These are phyloP conservation scores for Gobionotothen gibberifrons DNA, from an alignment of 2,797 vertebrate species.

Conservation along the genomic window DNA sequence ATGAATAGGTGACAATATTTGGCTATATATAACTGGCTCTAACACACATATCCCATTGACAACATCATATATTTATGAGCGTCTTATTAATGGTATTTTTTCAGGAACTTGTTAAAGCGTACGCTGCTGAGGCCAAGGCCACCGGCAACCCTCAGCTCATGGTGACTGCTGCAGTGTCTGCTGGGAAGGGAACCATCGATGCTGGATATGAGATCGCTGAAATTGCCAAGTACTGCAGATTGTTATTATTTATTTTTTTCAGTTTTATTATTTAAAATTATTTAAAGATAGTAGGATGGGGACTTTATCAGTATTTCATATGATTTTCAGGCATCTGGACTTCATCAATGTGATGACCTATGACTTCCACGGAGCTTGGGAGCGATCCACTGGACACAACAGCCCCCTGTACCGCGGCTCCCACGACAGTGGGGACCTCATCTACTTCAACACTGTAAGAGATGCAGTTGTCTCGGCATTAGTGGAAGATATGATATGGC, in stretches of 20 bases:
- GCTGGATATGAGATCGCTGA: conserved; percentile 82
- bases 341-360: conserved; percentile 87
- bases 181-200: conserved; percentile 76
- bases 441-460: conserved; percentile 84
- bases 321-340: conserved; percentile 77
- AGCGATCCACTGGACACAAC: conserved; percentile 84
- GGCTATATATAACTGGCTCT: too few relatives aligned
- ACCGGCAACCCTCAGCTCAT: conserved; percentile 74
- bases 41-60: too few relatives aligned
- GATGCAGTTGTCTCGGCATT: neutral
- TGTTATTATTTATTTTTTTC: neutral
- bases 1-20: too few relatives aligned
- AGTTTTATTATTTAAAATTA: neutral
- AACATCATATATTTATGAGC: too few relatives aligned
- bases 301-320: conserved; percentile 3
- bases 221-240: conserved; percentile 73
- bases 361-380: conserved; percentile 86
- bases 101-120: conserved; percentile 50
- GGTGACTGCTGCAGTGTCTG: conserved; percentile 82
- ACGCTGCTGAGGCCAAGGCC: conserved; percentile 70
- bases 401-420: conserved; percentile 83
- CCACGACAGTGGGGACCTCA: conserved; percentile 73
- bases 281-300: neutral
- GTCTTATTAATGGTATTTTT: too few relatives aligned
- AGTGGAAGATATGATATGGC: neutral